Conservation (phyloP, 2,797 vertebrate species). For the Muscicapa comitata region DNA sequence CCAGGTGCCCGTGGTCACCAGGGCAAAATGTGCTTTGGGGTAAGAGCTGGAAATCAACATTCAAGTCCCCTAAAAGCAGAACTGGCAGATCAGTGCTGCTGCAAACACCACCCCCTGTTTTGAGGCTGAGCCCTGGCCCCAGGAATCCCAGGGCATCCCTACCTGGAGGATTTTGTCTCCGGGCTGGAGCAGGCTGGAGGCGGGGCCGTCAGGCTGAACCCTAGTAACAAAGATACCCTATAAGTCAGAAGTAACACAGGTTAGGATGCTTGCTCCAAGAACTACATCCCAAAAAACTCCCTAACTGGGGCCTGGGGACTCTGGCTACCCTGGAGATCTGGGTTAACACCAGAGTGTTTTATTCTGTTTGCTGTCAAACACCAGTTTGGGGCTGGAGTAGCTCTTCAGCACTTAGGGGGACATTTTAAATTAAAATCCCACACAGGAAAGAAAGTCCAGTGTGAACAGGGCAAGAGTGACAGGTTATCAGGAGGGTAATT, state of each 20-base stretch:
- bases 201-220: constrained; percentile 99
- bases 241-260: constrained; percentile 99
- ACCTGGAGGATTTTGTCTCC: constrained; percentile 99
- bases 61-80: fast-evolving
- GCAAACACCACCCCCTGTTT: fast-evolving
- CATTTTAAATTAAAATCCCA: neutral
- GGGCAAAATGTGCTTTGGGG: no score
- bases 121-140: no score
- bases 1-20: neutral
- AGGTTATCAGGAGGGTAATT: neutral
- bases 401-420: neutral
- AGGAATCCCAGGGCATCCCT: neutral
- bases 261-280: constrained; percentile 88
- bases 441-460: fast-evolving
- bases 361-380: neutral
- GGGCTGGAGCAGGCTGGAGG: constrained; percentile 89
- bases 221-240: constrained; percentile 99
- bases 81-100: fast-evolving
- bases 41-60: fast-evolving
- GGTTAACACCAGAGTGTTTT: neutral
- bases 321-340: neutral
- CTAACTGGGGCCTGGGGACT: constrained; percentile 13
- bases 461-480: neutral
- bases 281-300: constrained; percentile 30
- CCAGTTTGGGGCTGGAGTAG: neutral